Conservation (phyloP, 2,888 invertebrate genomes). For the Tillus elongatus region DNA sequence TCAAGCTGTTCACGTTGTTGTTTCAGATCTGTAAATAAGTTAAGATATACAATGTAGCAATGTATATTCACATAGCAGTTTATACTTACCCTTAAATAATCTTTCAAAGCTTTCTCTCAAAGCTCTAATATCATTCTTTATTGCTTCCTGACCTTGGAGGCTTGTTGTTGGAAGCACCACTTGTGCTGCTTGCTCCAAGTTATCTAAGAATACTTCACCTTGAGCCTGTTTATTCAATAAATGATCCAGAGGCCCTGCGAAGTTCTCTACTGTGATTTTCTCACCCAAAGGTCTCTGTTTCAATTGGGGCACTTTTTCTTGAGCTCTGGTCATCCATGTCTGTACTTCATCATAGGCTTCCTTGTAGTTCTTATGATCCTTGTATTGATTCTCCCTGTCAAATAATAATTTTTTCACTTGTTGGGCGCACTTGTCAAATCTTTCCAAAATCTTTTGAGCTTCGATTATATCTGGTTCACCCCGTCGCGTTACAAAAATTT, state of each 20-base stretch:
- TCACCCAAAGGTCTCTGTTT: conserved; percentile 79
- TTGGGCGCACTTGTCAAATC: conserved; percentile 70
- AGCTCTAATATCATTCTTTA: conserved; percentile 78
- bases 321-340: conserved; percentile 77
- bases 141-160: conserved; percentile 65
- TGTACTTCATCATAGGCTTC: conserved; percentile 85
- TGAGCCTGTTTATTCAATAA: conserved; percentile 83
- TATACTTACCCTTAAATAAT: conserved; percentile 55
- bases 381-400: conserved; percentile 77
- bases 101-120: conserved; percentile 75
- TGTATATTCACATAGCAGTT: neutral
- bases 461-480: conserved; percentile 74
- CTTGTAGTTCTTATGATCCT: conserved; percentile 81
- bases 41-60: no score
- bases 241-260: conserved; percentile 77
- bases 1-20: conserved; percentile 78
- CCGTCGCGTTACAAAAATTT: conserved; percentile 78
- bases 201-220: conserved; percentile 79
- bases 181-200: conserved; percentile 78
- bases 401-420: conserved; percentile 66
- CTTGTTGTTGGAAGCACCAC: conserved; percentile 80
- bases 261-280: conserved; percentile 80
- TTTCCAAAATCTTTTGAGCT: conserved; percentile 75
- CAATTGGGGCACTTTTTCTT: conserved; percentile 81
- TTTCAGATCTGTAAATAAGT: conserved; percentile 53